These are phyloP conservation scores for Macrophya alboannulata DNA, from an alignment of 2,888 invertebrate genomes.

Conservation along the genomic window DNA sequence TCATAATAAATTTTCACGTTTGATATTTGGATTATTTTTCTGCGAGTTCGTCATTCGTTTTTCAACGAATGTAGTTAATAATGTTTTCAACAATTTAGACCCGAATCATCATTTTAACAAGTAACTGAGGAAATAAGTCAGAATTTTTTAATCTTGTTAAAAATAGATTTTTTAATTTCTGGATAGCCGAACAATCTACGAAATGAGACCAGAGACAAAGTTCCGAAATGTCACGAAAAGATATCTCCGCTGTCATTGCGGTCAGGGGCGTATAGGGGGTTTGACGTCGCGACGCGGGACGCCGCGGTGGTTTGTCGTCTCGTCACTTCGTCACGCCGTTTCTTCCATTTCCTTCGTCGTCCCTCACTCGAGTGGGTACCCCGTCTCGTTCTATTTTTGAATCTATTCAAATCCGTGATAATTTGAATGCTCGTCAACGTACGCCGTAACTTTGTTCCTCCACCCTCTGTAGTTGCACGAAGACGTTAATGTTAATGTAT, in stretches of 20 bases:
- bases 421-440: conserved; percentile 53
- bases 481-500: conserved; percentile 14
- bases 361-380: conserved; percentile 30
- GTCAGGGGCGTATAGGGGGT: conserved; percentile 19
- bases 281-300: conserved; percentile 57
- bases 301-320: conserved; percentile 64
- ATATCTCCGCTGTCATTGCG: conserved; percentile 48
- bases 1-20: background rate
- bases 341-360: conserved; percentile 64
- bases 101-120: too few species aligned
- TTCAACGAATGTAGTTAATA: background rate
- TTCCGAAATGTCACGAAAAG: conserved; percentile 28
- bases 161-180: background rate
- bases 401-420: conserved; percentile 54
- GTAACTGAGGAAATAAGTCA: background rate
- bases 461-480: conserved; percentile 29
- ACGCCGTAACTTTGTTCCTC: conserved; percentile 10
- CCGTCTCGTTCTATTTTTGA: conserved; percentile 50
- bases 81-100: too few species aligned
- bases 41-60: background rate
- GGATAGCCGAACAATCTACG: background rate
- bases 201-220: conserved; percentile 32
- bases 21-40: background rate
- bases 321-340: conserved; percentile 68
- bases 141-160: background rate